These are phyloP conservation scores for Hoplias malabaricus DNA, from an alignment of 2,113 vertebrate species.

Conservation along the genomic window DNA sequence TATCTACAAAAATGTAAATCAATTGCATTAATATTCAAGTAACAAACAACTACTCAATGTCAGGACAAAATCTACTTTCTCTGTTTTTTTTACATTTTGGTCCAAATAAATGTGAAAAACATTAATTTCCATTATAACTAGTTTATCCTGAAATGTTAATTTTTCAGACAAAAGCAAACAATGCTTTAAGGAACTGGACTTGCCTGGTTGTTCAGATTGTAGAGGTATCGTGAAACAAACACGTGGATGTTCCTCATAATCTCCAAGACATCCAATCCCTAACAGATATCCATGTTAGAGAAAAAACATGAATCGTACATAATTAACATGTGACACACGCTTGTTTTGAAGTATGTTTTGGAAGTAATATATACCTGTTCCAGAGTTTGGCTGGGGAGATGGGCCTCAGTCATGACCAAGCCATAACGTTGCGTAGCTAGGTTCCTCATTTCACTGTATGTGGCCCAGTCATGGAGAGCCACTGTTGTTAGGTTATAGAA, in stretches of 20 bases:
- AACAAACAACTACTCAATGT: too few species aligned
- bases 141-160: too few species aligned
- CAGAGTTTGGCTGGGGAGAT: conserved; percentile 96
- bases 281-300: conserved; percentile 31
- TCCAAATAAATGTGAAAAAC: too few species aligned
- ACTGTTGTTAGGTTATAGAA: conserved; percentile 98
- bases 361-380: conserved; percentile 81
- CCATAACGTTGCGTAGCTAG: conserved; percentile 94
- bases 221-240: conserved; percentile 97
- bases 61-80: too few species aligned
- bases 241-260: conserved; percentile 99
- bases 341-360: background rate
- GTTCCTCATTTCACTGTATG: conserved; percentile 98
- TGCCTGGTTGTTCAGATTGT: conserved; percentile 99
- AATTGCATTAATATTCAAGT: too few species aligned
- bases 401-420: conserved; percentile 93
- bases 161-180: too few species aligned
- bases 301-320: background rate
- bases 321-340: background rate
- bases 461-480: conserved; percentile 98
- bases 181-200: conserved; percentile 18
- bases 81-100: too few species aligned
- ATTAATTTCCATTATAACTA: too few species aligned
- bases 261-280: conserved; percentile 97
- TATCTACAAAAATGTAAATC: conserved; percentile 77